Evolutionary conservation across 1,140 invertebrate species (phyloP).

Genomic region (Temnothorax longispinosus): DNA sequence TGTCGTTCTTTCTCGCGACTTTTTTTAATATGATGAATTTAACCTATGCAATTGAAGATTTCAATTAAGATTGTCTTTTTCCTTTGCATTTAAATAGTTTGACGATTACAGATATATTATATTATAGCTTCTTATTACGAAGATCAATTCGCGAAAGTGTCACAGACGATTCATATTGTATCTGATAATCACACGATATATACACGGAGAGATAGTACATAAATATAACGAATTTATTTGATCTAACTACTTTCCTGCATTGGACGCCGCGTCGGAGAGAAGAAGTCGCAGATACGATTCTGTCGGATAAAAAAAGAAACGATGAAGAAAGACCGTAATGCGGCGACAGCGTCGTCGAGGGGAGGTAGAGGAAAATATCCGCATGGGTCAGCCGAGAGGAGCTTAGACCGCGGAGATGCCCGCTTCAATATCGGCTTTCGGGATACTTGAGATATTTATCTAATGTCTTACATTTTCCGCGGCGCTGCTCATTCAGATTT

Average conservation of each 20-base stretch:
- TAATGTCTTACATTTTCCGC: constrained; percentile 84
- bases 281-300: constrained; percentile 38
- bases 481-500: constrained; percentile 81
- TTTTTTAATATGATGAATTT: background rate
- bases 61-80: background rate
- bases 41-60: background rate
- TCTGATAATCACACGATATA: background rate
- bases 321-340: constrained; percentile 76
- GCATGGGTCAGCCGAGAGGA: constrained; percentile 85
- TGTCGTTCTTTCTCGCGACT: background rate
- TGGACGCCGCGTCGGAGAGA: background rate
- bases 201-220: background rate
- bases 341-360: constrained; percentile 59
- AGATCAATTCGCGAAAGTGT: background rate
- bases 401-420: constrained; percentile 82
- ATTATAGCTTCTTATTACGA: background rate
- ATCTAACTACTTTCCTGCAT: constrained; percentile 25
- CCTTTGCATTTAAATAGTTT: background rate
- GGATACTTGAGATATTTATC: constrained; percentile 84
- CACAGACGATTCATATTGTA: background rate
- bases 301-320: constrained; percentile 64
- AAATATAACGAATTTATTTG: constrained; percentile 28
- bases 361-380: constrained; percentile 82
- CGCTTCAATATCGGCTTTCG: constrained; percentile 84
- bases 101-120: too few relatives aligned